Conservation (phyloP, 2,113 vertebrate species). For the Recurvirostra avosetta region DNA sequence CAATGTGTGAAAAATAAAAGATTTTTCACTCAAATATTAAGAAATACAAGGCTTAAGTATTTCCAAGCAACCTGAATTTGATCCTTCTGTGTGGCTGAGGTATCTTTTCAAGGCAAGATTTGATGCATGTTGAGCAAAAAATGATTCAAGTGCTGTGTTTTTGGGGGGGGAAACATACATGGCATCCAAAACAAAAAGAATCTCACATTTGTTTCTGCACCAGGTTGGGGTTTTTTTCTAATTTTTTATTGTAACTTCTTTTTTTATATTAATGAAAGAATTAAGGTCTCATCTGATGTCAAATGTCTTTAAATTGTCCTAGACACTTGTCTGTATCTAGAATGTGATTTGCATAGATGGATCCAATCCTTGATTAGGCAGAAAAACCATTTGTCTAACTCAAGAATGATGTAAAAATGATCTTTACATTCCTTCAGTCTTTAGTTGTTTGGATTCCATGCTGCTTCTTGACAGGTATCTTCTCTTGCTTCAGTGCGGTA, state of each 20-base stretch:
- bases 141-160: background rate
- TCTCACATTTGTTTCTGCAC: background rate
- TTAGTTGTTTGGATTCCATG: background rate
- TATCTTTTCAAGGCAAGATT: background rate
- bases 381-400: background rate
- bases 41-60: background rate
- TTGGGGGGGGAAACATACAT: background rate
- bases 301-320: background rate
- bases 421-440: background rate
- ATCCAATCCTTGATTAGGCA: background rate
- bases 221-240: rapidly evolving
- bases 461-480: background rate
- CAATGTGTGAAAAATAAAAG: background rate
- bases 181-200: background rate
- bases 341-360: background rate
- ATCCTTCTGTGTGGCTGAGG: background rate
- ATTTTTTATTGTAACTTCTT: background rate
- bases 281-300: background rate
- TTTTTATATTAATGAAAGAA: background rate
- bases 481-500: background rate
- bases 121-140: background rate
- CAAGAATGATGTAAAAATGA: background rate
- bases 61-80: background rate
- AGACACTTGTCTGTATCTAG: background rate
- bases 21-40: background rate